Evolutionary conservation across 2,113 vertebrate species (phyloP).

Genomic region (Onychostruthus taczanowskii): DNA sequence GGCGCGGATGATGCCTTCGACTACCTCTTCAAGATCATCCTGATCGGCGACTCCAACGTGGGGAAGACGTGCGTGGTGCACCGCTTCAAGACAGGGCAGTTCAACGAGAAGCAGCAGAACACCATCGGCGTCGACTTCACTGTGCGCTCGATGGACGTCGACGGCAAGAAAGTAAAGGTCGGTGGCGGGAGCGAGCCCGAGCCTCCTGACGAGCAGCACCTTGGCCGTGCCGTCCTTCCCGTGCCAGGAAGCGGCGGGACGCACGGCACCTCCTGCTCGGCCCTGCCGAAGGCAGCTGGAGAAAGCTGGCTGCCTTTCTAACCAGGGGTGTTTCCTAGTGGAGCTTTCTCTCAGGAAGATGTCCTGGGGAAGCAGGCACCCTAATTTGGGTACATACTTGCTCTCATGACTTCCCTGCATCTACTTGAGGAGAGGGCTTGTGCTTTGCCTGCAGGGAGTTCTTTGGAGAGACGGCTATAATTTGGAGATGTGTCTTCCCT

Average conservation of each 20-base stretch:
- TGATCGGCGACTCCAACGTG: conserved; percentile 93
- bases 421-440: fast-evolving
- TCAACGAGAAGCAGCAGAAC: conserved; percentile 87
- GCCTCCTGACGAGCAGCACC: background rate
- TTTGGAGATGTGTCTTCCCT: background rate
- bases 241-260: fast-evolving
- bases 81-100: conserved; percentile 89
- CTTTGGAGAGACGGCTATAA: background rate
- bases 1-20: conserved; percentile 85
- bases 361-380: background rate
- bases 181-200: background rate
- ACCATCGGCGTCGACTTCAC: conserved; percentile 97
- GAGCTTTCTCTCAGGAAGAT: background rate
- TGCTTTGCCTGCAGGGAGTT: background rate
- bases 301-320: background rate
- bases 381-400: background rate
- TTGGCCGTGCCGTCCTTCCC: fast-evolving
- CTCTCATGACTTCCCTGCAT: background rate
- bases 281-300: background rate
- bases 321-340: background rate
- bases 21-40: conserved; percentile 94
- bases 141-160: conserved; percentile 86
- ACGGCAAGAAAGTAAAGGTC: conserved; percentile 94
- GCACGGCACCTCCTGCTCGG: background rate
- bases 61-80: conserved; percentile 96